Base-by-base conservation (phyloP, 2,113 vertebrate species). In the Antechinus flavipes region DNA sequence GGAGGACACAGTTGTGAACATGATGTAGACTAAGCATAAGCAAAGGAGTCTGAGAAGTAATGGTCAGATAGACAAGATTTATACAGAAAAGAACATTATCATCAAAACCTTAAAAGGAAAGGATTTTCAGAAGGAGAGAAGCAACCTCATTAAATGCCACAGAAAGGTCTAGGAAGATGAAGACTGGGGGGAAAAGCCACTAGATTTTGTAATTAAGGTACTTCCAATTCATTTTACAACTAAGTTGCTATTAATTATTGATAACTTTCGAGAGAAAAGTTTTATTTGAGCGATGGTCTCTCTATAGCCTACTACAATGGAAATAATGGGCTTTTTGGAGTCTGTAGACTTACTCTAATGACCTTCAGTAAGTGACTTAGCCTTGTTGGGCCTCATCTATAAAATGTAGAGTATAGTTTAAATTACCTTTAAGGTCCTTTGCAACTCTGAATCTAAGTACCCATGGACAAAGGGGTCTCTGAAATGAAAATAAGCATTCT, bases 111-210 rank as follows among this genome's bases (percentile, higher is more conserved):
- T 16, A 68, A 35, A 1, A 68, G 10, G 26, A 68, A 68, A 68
- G 14, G 19, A 5, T 76, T n/a, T 76, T 35, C 6, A 3, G 58
- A 10, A 14, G 11, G 10, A 68, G 26, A 14, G 58, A 11, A 68
- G 26, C 30, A 76, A 19, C 4, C 12, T 0, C n/a, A 14, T 68
- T 11, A 35, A 68, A 68, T 68, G 58, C 27, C 12, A 3, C 30
- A 68, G 27, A 68, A 30, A 76, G 58, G 2, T 30, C 27, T 76
- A 19, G 35, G 4, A n/a, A 16, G 35, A n/a, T 76, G 30, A 76
- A 76, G 61, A n/a, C 6, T n/a, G 1, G 9, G 2, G 11, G 14
- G 1, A n/a, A n/a, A 19, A 68, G 2, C 14, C 35, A 6, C 1
- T 76, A n/a, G 61, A 76, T n/a, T 68, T 76, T n/a, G 30, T 1